Evolutionary conservation across 2,888 invertebrate species (phyloP).

Genomic region (Gastracanthus pulcherrimus): DNA sequence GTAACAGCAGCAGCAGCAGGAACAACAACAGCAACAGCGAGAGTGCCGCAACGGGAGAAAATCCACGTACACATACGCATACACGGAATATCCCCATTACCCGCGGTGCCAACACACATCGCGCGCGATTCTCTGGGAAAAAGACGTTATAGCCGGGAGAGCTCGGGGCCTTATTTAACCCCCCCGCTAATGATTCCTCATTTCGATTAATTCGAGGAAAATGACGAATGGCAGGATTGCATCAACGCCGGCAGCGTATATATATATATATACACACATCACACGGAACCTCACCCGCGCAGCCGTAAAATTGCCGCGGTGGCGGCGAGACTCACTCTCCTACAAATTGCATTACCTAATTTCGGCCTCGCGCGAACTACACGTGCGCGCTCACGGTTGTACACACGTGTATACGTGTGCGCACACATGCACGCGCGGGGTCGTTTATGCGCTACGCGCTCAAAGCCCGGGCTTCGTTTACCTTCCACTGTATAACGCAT

Average conservation of each 20-base stretch:
- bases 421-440: background rate
- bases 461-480: slow-evolving; percentile 44
- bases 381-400: too few relatives aligned
- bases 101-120: background rate
- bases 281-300: background rate
- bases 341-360: slow-evolving; percentile 53
- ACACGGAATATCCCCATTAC: background rate
- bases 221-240: slow-evolving; percentile 40
- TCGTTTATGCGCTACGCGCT: slow-evolving; percentile 23
- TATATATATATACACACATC: too few relatives aligned
- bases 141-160: background rate
- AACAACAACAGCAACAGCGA: background rate
- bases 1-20: background rate
- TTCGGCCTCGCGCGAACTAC: slow-evolving; percentile 25
- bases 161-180: slow-evolving; percentile 19
- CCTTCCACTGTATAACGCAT: slow-evolving; percentile 45
- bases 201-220: slow-evolving; percentile 52
- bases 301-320: slow-evolving; percentile 29
- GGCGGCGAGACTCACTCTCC: slow-evolving; percentile 8
- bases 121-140: background rate
- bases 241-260: background rate
- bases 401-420: background rate
- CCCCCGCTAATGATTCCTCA: slow-evolving; percentile 46
- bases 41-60: background rate
- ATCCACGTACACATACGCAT: background rate